A percentile compares a stretch with the other conserved stretches of the same genome.
phyloP scores from a whole-genome alignment of 2,113 vertebrate species.

The Pseudolaguvia tuberculata region DNA sequence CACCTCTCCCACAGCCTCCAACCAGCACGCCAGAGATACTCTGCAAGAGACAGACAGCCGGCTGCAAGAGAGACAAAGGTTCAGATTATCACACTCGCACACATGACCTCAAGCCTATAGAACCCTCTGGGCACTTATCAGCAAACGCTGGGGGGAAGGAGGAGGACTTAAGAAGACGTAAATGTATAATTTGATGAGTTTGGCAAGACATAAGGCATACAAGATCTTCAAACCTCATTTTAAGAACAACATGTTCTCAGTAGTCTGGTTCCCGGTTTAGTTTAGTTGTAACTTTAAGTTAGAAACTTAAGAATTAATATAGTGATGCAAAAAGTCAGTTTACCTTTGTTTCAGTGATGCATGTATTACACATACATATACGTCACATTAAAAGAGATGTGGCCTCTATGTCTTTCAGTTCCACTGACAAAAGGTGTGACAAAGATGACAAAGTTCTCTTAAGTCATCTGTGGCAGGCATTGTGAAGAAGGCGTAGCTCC shows the following conservation, averaged over 20 bases:
- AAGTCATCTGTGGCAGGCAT: neutral
- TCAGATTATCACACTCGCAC: conserved; percentile 37
- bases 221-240: neutral
- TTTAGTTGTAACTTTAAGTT: neutral
- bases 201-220: neutral
- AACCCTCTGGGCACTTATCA: conserved; percentile 14
- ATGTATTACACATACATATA: neutral
- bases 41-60: conserved; percentile 45
- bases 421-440: neutral
- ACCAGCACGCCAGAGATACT: conserved; percentile 45
- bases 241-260: neutral
- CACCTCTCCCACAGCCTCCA: conserved; percentile 58
- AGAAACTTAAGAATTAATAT: neutral
- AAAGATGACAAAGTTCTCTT: too few relatives aligned
- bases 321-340: neutral
- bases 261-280: neutral
- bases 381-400: neutral
- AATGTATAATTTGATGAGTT: conserved; percentile 35
- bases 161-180: neutral
- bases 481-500: neutral
- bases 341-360: conserved; percentile 4
- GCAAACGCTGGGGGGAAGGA: conserved; percentile 9
- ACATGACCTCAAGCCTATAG: conserved; percentile 10
- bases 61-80: conserved; percentile 39
- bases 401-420: neutral